Base-by-base conservation (phyloP, 2,113 vertebrate genomes). In the Ptilorrhoa leucosticta region DNA sequence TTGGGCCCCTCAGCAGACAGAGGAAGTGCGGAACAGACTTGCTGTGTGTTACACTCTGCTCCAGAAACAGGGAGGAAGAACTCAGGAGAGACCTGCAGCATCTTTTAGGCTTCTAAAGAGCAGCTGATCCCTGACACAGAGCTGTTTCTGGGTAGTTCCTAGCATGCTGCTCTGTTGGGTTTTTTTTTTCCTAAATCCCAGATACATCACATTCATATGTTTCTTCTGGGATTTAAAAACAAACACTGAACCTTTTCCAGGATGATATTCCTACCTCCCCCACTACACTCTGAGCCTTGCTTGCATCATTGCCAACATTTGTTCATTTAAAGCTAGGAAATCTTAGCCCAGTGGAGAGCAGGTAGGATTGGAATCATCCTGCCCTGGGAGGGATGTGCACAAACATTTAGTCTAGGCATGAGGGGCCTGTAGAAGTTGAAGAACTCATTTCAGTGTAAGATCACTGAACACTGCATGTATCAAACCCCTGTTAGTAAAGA, bases 201-300 rank as follows among this genome's bases (percentile, higher is more conserved):
- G 51, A 39, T 77, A 83, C 85, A 90, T 81, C 12, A 4, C 79
- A 54, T 90, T 96, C 87, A 21, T 77, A 88, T 83, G 71, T 92
- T 95, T 83, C 76, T 92, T 83, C 79, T 68, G 76, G 83, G 60
- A 88, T 90, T 94, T 93, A 48, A 83, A 94, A 92, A 92, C 88
- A 96, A 96, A 93, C 88, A 90, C 82, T 95, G 83, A 94, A 83
- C 65, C 92, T 86, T 83, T 94, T 93, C 92, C 83, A 95, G 83
- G 71, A 84, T 90, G 87, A 63, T 94, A 73, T 86, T 90, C 83
- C 85, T 90, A 60, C 71, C 30, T 93, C 79, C 56, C 35, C 39
- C 85, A 86, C 51, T 75, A 64, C 35, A 50, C 11, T 53, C 56
- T 33, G 75, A 91, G 90, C 77, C 56, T 76, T 90, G 85, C 64